Percentiles rank a stretch among this genome's conserved stretches.
Conservation (phyloP, 2,113 vertebrate genomes). For the Crotalus helleri region DNA sequence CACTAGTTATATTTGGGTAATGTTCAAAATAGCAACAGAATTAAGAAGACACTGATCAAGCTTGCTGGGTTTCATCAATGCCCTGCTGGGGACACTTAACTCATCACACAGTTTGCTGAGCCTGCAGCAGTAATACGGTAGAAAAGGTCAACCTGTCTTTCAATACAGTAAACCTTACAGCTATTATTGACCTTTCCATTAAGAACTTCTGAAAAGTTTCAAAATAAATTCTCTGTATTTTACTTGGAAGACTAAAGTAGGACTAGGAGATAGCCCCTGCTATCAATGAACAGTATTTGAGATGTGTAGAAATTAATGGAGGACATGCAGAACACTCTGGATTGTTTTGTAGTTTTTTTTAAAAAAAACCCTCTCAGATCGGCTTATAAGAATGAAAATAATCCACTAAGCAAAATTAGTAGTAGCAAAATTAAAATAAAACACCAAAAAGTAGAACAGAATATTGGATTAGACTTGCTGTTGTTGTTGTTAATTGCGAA, state of each 20-base stretch:
- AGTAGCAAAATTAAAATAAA: background rate
- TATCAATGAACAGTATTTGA: background rate
- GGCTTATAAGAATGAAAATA: background rate
- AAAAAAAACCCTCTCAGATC: background rate
- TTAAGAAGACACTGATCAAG: background rate
- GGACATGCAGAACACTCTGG: background rate
- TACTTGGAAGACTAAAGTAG: background rate
- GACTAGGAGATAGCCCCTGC: background rate
- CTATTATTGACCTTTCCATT: background rate
- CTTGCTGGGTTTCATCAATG: background rate
- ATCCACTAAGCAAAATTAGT: background rate
- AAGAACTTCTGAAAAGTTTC: background rate
- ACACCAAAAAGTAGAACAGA: background rate
- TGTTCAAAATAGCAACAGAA: background rate
- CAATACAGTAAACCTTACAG: conserved; percentile 20
- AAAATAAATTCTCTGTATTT: background rate
- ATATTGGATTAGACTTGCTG: background rate
- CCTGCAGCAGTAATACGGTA: background rate
- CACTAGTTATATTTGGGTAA: background rate
- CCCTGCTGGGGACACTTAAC: background rate
- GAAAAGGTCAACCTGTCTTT: background rate
- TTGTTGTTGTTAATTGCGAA: too few relatives aligned
- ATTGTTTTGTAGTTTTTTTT: background rate
- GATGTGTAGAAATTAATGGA: background rate
- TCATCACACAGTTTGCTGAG: background rate